Percentiles rank a stretch among this genome's conserved stretches.
Evolutionary conservation across 2,888 invertebrate species (phyloP).

Genomic region (Gymnoscelis rufifasciata): DNA sequence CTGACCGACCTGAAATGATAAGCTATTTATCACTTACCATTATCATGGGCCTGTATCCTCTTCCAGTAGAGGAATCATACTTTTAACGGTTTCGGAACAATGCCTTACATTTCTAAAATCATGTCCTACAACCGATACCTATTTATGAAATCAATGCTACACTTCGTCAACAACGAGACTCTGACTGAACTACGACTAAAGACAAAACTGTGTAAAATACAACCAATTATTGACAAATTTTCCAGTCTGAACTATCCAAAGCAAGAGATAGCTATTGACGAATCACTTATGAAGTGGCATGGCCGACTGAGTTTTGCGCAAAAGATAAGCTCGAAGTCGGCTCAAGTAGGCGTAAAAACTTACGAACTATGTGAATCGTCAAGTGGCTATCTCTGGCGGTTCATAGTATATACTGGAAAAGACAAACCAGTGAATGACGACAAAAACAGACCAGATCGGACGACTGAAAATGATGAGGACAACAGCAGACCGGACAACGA

Average conservation of each 20-base stretch:
- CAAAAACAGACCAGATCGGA: too few species aligned
- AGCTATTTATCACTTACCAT: too few species aligned
- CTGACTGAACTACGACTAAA: slow-evolving; percentile 1
- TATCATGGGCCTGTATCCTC: slow-evolving; percentile 28
- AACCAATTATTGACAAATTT: slow-evolving; percentile 10
- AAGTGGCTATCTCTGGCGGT: too few species aligned
- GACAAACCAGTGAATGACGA: too few species aligned
- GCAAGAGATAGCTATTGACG: slow-evolving; percentile 11
- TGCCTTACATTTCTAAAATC: too few species aligned
- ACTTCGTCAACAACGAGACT: slow-evolving; percentile 27
- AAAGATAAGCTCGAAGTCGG: not conserved
- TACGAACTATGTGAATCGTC: too few species aligned
- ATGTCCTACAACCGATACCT: slow-evolving; percentile 28
- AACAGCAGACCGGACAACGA: too few species aligned
- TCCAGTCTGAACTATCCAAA: slow-evolving; percentile 7
- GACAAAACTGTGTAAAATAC: slow-evolving; percentile 9
- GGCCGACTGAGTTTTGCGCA: slow-evolving; percentile 1
- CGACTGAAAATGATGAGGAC: too few species aligned
- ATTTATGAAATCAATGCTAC: slow-evolving; percentile 24
- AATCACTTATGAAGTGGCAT: slow-evolving; percentile 6
- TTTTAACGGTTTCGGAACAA: too few species aligned
- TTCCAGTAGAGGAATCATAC: slow-evolving; percentile 25
- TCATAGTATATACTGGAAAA: too few species aligned
- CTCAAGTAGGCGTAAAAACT: slow-evolving; percentile 7
- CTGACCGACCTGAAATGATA: too few species aligned